Conservation (phyloP, 2,888 invertebrate genomes). For the Caenorhabditis japonica region DNA sequence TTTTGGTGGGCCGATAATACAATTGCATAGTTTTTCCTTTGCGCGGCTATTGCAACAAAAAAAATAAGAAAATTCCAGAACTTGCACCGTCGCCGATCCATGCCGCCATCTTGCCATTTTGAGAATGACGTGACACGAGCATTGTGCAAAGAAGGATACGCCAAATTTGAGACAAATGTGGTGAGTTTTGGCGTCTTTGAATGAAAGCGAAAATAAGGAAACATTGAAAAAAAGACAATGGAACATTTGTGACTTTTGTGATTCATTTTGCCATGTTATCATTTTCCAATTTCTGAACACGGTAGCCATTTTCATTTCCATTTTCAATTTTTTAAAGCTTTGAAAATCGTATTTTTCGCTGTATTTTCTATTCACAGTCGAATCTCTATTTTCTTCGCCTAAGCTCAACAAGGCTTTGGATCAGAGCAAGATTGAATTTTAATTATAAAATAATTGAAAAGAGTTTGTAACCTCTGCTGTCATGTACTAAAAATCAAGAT, state of each 20-base stretch:
- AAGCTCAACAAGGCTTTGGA: too few species aligned
- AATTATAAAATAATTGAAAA: too few species aligned
- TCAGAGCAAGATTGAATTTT: too few species aligned
- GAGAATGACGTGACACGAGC: constrained; percentile 57
- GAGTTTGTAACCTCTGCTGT: too few species aligned
- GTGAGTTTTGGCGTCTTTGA: constrained; percentile 24
- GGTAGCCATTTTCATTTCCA: neutral
- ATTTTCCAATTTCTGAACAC: neutral
- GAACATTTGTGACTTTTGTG: neutral
- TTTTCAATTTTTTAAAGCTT: neutral
- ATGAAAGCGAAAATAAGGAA: constrained; percentile 4
- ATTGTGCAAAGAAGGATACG: constrained; percentile 48
- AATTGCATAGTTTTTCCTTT: too few species aligned
- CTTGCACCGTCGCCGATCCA: constrained; percentile 40
- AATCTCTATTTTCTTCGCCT: too few species aligned
- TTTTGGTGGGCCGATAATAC: too few species aligned
- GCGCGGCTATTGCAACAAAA: too few species aligned
- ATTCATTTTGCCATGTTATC: neutral
- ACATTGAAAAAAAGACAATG: neutral
- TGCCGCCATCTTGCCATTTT: constrained; percentile 38
- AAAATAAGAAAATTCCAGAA: too few species aligned
- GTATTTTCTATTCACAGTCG: too few species aligned
- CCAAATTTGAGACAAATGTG: constrained; percentile 56
- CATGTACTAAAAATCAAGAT: too few species aligned
- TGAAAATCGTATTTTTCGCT: too few species aligned